Base-by-base conservation (phyloP, 2,113 vertebrate genomes). In the Pagrus major region DNA sequence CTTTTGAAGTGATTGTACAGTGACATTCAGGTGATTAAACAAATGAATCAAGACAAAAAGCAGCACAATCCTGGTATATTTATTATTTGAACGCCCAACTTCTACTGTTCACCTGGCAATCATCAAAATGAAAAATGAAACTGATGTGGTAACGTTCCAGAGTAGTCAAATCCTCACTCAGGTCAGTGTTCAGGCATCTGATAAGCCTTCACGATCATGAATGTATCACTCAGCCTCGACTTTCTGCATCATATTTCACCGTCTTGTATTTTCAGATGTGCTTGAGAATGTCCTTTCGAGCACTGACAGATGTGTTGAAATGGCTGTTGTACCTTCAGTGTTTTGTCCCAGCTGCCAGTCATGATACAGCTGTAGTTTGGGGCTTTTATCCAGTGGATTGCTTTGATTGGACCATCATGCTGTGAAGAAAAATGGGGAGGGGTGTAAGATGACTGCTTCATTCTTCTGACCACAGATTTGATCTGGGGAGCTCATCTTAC, bases 321-420 rank as follows among this genome's bases (percentile, higher is more conserved):
- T 55, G 49, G 7, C 6, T 29, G 9, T 37, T 35, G 12, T 88
- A 99, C 98, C 96, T 99, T 99, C 61, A 99, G 76, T 11, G 97
- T 99, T 95, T 99, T 99, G 92, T 99, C 98, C 98, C 98, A 99
- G 83, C 98, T 99, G 54, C 98, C 98, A 1, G 97, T 99, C 98
- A 99, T 99, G 85, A 99, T 89, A 71, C 98, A 99, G 92, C 94
- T 99, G 80, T 99, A 99, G 94, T 97, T 99, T 0, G 98, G 97
- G 14, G 98, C 98, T 95, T 99, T 99, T 83, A 99, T 99, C 98
- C 98, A 99, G 58, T 99, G 98, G 74, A 99, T 95, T 12, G 98
- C 94, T 87, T 97, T 99, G 73, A 99, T 98, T 12, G 98, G 98
- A 25, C 97, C 97, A 23, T 99, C 98, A 3, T 99, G 98, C 98